Base-by-base conservation (phyloP, 2,888 invertebrate genomes). In the Isoperla grammatica region DNA sequence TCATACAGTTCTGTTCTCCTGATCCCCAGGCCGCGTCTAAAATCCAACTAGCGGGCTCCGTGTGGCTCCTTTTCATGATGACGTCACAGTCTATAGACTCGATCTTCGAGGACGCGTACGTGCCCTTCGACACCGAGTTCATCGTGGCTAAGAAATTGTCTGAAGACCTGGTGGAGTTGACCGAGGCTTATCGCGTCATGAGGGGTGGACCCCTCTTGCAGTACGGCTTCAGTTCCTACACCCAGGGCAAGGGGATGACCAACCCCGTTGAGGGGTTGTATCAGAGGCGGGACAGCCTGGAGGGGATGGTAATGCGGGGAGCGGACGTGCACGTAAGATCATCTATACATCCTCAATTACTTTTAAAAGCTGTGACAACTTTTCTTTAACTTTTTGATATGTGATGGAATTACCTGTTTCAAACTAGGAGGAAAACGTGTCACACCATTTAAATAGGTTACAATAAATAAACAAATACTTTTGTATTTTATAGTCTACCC, bases 61-160 rank as follows among this genome's bases (percentile, higher is more conserved):
- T 39, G 1, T 53, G 53, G 53, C 39, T 53, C 12, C 39, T 53
- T 1, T 37, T 53, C 20, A 53, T 53, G 53, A 53, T 53, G 53
- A 53, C 53, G 17, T 2, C 53, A n/a, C 6, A 11, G 17, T 15
- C 53, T 17, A 17, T 53, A 15, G 53, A 53, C 37, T 17, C 35
- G 37, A 17, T 53, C 19, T 53, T 53, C 20, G 4, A 17, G 11
- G 37, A 53, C 53, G 53, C 20, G 37, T 22, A 53, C 39, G 37
- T 53, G n/a, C 53, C 53, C 3, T 53, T 53, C 53, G 53, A 53
- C 53, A 20, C 37, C 19, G 37, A 53, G 53, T 53, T 53, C 53
- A 13, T 53, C 39, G 53, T 53, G 9, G 53, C 37, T 4, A 35
- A 39, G 20, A 15, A 39, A 19, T 12, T 17, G 12, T 6, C 19